phyloP scores from a whole-genome alignment of 30 jellyfish, hydroid and myxozoan genomes.

The Rhopilema esculentum region DNA sequence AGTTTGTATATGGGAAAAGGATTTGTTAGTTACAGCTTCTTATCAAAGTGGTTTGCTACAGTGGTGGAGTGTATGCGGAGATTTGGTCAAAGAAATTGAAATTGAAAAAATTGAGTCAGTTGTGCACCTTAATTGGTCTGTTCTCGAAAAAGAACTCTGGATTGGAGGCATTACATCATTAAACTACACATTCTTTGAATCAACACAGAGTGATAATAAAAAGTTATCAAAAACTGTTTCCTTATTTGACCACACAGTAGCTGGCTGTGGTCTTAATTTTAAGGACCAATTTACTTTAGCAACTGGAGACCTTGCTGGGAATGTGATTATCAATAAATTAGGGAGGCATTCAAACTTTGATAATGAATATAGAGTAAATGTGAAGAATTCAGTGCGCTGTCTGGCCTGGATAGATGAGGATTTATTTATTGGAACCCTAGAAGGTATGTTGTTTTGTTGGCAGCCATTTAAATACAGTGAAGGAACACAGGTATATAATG shows the following conservation, averaged over 20 bases:
- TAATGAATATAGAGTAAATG: slow-evolving; percentile 3
- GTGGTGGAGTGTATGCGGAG: slow-evolving; percentile 81
- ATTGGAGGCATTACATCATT: slow-evolving; percentile 90
- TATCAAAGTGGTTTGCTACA: slow-evolving; percentile 79
- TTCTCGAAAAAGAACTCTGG: slow-evolving; percentile 70
- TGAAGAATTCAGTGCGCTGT: slow-evolving; percentile 55
- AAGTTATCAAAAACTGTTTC: background rate
- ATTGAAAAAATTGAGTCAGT: slow-evolving; percentile 63
- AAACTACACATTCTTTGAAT: slow-evolving; percentile 44
- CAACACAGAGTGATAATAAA: background rate
- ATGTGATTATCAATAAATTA: slow-evolving; percentile 52
- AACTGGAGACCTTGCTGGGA: slow-evolving; percentile 96
- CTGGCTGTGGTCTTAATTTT: slow-evolving; percentile 93
- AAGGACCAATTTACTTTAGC: slow-evolving; percentile 59
- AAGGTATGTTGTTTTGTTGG: slow-evolving; percentile 73
- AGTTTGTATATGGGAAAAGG: slow-evolving; percentile 90
- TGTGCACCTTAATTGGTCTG: slow-evolving; percentile 77
- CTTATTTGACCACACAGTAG: slow-evolving; percentile 43
- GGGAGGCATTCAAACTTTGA: slow-evolving; percentile 6
- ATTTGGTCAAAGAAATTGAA: slow-evolving; percentile 55
- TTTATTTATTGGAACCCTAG: slow-evolving; percentile 78
- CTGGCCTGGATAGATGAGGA: slow-evolving; percentile 30
- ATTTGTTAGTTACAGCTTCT: slow-evolving; percentile 66
- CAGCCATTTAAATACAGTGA: background rate
- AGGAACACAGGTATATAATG: background rate